Base-by-base conservation (phyloP, 2,888 invertebrate species). In the Arctia plantaginis region DNA sequence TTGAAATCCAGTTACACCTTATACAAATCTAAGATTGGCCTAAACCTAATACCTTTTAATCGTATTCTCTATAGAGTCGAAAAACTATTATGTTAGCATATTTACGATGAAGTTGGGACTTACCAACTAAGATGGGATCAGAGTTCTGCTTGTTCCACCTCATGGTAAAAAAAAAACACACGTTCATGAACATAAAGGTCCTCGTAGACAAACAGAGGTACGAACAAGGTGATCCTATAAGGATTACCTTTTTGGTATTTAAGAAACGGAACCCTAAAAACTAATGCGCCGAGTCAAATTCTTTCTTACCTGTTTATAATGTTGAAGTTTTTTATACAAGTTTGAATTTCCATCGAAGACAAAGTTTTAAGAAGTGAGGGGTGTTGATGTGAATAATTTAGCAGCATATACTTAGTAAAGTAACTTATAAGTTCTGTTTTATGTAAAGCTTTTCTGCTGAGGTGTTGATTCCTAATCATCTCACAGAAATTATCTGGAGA, bases 321-420 rank as follows among this genome's bases (percentile, higher is more conserved):
- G 83, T 81, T 77, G 77, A 66, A 72, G 35, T 69, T 67, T 39
- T 59, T 44, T 62, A 65, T 23, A 27, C 47, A 67, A 71, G 51
- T 72, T 77, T 77, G 27, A 33, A 51, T 66, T 55, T 73, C 69
- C 65, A 75, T 77, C 65, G 72, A 73, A 75, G 81, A 77, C 84
- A 65, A 85, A 88, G 85, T 89, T 84, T 83, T 85, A 88, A 88
- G 86, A 80, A 82, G 80, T 82, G 82, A 84, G 33, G 83, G 84
- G 84, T 83, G 83, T 82, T 80, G 51, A 23, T 12, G 65, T 86
- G 87, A 87, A 90, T 90, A 90, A 89, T 88, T 90, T 86, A 88
- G 72, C 72, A 73, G 75, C 76, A 75, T 83, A 79, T 86, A 82
- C 82, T 85, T 82, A 84, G 68, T 72, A 69, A 77, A 77, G 73